These are phyloP conservation scores for Tokudaia muenninki DNA, from an alignment of 2,797 vertebrate species.

Conservation along the genomic window DNA sequence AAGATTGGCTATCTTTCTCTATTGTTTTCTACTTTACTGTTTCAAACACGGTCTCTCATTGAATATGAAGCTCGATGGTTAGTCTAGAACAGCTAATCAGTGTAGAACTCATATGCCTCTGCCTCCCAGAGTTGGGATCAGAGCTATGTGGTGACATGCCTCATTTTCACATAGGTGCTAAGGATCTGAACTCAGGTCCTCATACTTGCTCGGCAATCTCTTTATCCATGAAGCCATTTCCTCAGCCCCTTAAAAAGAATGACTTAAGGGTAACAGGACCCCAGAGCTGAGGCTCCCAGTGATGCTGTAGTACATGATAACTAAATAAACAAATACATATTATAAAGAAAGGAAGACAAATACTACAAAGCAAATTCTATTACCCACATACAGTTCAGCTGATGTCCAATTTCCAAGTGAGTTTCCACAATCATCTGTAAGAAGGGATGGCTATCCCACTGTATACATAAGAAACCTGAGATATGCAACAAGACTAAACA, in stretches of 20 bases:
- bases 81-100: not conserved
- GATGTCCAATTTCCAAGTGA: constrained; percentile 15
- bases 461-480: constrained; percentile 29
- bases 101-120: too few species aligned
- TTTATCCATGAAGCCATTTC: not conserved
- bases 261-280: not conserved
- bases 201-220: not conserved
- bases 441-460: not conserved
- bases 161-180: not conserved
- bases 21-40: not conserved
- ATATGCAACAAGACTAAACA: constrained; percentile 20
- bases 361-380: constrained; percentile 39
- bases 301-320: not conserved
- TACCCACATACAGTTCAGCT: not conserved
- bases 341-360: constrained; percentile 14
- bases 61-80: not conserved
- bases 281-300: not conserved
- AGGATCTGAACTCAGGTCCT: not conserved
- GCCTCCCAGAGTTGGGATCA: not conserved
- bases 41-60: not conserved
- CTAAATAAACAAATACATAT: not conserved
- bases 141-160: not conserved
- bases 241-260: constrained; percentile 12
- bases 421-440: constrained; percentile 10
- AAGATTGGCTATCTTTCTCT: not conserved